phyloP scores from a whole-genome alignment of 2,797 vertebrate genomes.

The Molossus alvarezi region DNA sequence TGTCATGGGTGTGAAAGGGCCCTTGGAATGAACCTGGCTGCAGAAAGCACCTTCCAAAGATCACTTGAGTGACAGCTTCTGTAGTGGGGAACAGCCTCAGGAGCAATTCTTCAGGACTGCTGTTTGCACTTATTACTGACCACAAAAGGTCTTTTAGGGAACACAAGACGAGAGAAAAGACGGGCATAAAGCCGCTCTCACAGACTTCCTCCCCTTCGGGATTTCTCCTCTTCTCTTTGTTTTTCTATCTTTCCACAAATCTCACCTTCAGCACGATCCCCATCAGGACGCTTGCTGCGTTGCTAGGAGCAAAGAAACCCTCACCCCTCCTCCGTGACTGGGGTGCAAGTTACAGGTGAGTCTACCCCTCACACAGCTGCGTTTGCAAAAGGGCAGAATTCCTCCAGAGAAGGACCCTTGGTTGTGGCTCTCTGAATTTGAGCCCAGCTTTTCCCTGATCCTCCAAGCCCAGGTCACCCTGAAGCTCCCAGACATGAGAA shows the following conservation, averaged over 20 bases:
- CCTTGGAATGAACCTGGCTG: not conserved
- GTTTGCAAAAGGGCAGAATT: not conserved
- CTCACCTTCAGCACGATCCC: not conserved
- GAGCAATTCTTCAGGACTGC: not conserved
- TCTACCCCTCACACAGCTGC: not conserved
- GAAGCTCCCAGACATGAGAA: rapidly evolving
- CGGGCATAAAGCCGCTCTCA: not conserved
- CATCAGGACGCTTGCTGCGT: not conserved
- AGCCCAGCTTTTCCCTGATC: not conserved
- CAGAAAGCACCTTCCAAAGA: not conserved
- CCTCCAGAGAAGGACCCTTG: not conserved
- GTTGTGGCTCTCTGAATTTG: not conserved
- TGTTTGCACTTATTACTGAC: not conserved
- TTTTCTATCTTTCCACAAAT: not conserved
- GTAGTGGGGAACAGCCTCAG: not conserved
- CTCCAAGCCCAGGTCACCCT: not conserved
- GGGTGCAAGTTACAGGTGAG: not conserved
- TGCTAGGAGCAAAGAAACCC: not conserved
- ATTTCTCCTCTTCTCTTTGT: not conserved
- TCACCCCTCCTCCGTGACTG: not conserved
- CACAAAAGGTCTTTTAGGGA: not conserved
- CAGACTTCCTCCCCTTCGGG: not conserved
- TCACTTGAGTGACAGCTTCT: not conserved
- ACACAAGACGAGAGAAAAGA: not conserved
- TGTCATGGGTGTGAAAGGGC: not conserved